A percentile compares a stretch with the other conserved stretches of the same genome.
These are phyloP conservation scores for Lineus longissimus DNA, from an alignment of 1,140 invertebrate species.

Conservation along the genomic window DNA sequence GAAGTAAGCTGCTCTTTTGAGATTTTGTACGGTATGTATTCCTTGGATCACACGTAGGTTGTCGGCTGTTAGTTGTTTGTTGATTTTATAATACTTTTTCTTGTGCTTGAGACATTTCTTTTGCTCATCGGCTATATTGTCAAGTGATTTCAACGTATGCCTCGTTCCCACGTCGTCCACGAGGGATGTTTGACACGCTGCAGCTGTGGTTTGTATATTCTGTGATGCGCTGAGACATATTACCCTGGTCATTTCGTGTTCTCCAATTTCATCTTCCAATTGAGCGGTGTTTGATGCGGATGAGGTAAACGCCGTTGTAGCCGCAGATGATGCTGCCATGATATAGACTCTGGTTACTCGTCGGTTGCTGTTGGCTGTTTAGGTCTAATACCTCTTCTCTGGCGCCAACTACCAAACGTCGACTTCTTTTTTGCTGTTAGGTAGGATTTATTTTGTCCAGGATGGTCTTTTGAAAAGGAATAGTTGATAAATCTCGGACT, in stretches of 20 bases:
- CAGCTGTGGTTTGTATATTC: not conserved
- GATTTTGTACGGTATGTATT: not conserved
- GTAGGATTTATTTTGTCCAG: not conserved
- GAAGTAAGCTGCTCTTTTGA: not conserved
- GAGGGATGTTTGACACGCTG: not conserved
- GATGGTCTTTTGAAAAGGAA: not conserved
- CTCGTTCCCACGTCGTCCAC: not conserved
- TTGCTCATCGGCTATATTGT: not conserved
- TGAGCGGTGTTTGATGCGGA: not conserved
- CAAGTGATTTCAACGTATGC: not conserved
- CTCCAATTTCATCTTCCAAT: not conserved
- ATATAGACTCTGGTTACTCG: no score
- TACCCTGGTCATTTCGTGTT: not conserved
- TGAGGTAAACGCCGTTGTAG: not conserved
- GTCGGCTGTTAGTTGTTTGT: not conserved
- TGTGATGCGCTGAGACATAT: not conserved
- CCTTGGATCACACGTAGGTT: not conserved
- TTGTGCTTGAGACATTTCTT: slow-evolving; percentile 1
- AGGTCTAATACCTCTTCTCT: not conserved
- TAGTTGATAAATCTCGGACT: not conserved
- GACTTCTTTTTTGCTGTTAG: slow-evolving; percentile 1
- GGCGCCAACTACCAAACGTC: not conserved
- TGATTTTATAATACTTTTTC: not conserved
- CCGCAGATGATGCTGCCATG: not conserved
- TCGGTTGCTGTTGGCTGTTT: not conserved